Base-by-base conservation (phyloP, 2,113 vertebrate species). In the Plotosus lineatus region DNA sequence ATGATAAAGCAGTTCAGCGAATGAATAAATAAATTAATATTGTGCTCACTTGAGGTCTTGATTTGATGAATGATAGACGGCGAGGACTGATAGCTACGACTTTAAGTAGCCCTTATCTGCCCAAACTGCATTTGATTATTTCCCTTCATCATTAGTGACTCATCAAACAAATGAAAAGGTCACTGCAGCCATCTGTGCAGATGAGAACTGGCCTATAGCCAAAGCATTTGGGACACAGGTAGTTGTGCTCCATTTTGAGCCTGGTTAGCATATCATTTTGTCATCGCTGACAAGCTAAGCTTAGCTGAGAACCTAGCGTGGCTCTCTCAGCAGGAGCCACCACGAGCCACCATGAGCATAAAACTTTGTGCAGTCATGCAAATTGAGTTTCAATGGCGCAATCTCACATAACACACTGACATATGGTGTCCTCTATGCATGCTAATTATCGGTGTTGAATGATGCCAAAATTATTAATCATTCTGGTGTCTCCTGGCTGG, bases 61-160 rank as follows among this genome's bases (percentile, higher is more conserved):
- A n/a, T n/a, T n/a, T n/a, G n/a, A n/a, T n/a, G n/a, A n/a, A n/a
- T 36, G 75, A 77, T 82, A 83, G 74, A 75, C 63, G 81, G 81
- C 78, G 81, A 42, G 4, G 72, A 65, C 79, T 79, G 85, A 80
- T 82, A 55, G 72, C 60, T 50, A 3, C 69, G 75, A 61, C 55
- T 10, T 69, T 78, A 82, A 71, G 33, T 48, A 65, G 31, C 78
- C 60, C 60, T 81, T 81, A 78, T 72, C 80, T 76, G 78, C 83
- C 79, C 85, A 84, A 78, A 81, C 79, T 83, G 38, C 65, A 42
- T 44, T 83, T 82, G 56, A 83, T 90, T 81, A 88, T 90, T 88
- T 90, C 69, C 82, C 88, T 88, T 90, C 89, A 74, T 88, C 87
- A 82, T 88, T 83, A 87, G 85, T 90, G 90, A 92, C 78, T 93